Percentiles rank a stretch among this genome's conserved stretches.
Conservation (phyloP, 2,888 invertebrate genomes). For the Pherbina coryleti region DNA sequence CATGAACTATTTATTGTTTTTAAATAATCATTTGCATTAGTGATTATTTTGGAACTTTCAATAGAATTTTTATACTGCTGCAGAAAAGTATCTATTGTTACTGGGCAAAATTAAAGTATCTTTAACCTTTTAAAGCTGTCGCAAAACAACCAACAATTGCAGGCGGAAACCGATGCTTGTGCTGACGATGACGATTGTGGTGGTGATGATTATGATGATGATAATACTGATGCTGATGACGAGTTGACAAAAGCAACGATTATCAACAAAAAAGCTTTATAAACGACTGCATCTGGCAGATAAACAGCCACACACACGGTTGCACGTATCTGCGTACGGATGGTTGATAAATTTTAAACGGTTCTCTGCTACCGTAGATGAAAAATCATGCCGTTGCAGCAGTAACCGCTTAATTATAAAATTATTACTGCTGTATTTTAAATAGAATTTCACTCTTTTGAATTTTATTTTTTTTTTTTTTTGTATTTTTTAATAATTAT, state of each 20-base stretch:
- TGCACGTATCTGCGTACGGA: neutral
- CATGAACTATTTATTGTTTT: neutral
- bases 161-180: constrained; percentile 56
- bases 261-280: constrained; percentile 13
- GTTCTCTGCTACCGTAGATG: too few species aligned
- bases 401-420: too few species aligned
- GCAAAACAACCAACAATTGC: constrained; percentile 27
- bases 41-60: too few species aligned
- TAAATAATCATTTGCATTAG: too few species aligned
- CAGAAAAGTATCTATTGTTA: neutral
- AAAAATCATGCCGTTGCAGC: too few species aligned
- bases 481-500: neutral
- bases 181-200: constrained; percentile 24
- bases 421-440: too few species aligned
- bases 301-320: neutral
- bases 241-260: constrained; percentile 1
- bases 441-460: neutral
- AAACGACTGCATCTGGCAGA: constrained; percentile 7
- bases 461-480: neutral
- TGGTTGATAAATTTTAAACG: too few species aligned
- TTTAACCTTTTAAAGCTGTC: neutral
- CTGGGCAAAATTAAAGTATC: neutral
- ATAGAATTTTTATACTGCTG: too few species aligned
- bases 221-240: neutral
- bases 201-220: neutral